These are phyloP conservation scores for Sula dactylatra DNA, from an alignment of 2,113 vertebrate genomes.

Conservation along the genomic window DNA sequence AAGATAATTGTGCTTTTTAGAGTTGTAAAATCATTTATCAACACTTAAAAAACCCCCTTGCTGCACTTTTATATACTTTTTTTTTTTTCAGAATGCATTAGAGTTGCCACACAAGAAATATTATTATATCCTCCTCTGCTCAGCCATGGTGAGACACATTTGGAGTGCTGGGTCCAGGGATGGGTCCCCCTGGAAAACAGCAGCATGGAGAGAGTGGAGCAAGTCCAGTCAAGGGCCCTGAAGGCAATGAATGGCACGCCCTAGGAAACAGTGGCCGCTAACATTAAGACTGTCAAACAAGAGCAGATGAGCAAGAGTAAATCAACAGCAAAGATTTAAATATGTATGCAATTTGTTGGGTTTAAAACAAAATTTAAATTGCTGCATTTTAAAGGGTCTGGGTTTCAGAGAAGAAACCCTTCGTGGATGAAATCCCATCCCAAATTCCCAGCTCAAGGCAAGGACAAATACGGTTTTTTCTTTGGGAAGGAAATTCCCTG, in stretches of 20 bases:
- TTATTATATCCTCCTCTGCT: neutral
- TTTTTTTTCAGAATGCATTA: neutral
- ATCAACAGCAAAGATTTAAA: neutral
- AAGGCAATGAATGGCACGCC: neutral
- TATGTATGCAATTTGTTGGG: neutral
- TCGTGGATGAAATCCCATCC: neutral
- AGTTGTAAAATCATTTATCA: neutral
- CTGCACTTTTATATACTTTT: neutral
- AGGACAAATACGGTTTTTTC: neutral
- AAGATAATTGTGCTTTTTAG: neutral
- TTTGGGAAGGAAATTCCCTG: neutral
- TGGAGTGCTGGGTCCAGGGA: neutral
- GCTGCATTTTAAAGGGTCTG: neutral
- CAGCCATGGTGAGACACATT: neutral
- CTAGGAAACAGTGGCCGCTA: neutral
- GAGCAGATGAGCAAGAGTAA: neutral
- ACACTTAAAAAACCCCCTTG: neutral
- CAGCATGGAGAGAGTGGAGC: rapidly evolving
- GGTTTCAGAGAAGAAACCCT: neutral
- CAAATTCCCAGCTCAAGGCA: neutral
- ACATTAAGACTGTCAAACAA: neutral
- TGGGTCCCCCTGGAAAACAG: neutral
- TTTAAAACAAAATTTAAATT: neutral
- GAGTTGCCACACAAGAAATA: neutral
- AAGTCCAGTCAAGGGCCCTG: neutral